These are phyloP conservation scores for Apocheima hispidaria DNA, from an alignment of 2,888 invertebrate species.

Conservation along the genomic window DNA sequence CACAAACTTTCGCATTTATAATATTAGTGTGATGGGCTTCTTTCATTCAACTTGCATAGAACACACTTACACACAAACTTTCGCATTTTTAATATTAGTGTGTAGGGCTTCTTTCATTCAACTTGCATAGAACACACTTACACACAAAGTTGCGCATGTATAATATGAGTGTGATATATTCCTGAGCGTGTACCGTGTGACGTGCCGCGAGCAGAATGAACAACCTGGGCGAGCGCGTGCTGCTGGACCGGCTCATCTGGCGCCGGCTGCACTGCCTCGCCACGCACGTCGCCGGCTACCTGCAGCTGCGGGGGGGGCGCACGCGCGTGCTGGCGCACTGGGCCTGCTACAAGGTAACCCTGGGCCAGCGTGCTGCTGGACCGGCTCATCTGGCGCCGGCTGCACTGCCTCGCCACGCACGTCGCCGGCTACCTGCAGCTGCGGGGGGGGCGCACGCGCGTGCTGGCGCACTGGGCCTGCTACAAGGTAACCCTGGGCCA, in stretches of 20 bases:
- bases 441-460: constrained; percentile 94
- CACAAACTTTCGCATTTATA: no score
- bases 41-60: no score
- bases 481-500: no score
- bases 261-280: constrained; percentile 96
- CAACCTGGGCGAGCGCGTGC: constrained; percentile 90
- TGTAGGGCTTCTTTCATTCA: no score
- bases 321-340: constrained; percentile 97
- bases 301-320: constrained; percentile 94
- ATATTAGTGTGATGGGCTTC: no score
- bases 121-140: no score
- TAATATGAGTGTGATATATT: background rate
- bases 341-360: constrained; percentile 99
- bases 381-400: constrained; percentile 93
- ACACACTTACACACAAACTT: no score
- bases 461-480: constrained; percentile 98
- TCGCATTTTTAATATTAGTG: no score
- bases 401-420: constrained; percentile 96
- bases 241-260: constrained; percentile 95
- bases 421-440: constrained; percentile 95
- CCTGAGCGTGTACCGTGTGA: constrained; percentile 39
- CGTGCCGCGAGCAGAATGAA: no score
- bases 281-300: constrained; percentile 94
- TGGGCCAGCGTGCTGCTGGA: no score
- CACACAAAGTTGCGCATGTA: no score